Evolutionary conservation across 2,888 invertebrate species (phyloP).

Genomic region (Osmoderma eremita): DNA sequence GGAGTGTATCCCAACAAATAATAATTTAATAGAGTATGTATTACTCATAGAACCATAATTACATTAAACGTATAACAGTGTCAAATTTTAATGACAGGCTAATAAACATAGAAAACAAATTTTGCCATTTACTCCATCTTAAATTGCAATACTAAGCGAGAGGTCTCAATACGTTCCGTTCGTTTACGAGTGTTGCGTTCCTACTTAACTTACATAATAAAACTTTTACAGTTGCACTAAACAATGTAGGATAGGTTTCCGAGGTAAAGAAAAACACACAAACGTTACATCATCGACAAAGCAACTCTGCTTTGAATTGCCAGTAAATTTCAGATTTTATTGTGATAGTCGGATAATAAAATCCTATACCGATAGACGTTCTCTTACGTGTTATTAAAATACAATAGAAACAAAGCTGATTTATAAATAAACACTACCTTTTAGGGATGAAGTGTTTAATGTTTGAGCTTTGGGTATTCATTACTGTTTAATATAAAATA

Average conservation of each 20-base stretch:
- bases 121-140: conserved; percentile 20
- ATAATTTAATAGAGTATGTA: no score
- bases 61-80: not conserved
- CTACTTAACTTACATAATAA: conserved; percentile 27
- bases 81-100: conserved; percentile 12
- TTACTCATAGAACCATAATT: no score
- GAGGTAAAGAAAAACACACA: conserved; percentile 34
- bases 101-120: conserved; percentile 10
- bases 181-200: conserved; percentile 24
- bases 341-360: conserved; percentile 35
- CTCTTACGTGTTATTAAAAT: conserved; percentile 20
- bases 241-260: conserved; percentile 30
- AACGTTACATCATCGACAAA: conserved; percentile 35
- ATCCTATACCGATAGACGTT: conserved; percentile 33
- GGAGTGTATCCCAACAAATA: no score
- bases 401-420: conserved; percentile 31
- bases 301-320: conserved; percentile 34
- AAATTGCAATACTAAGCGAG: conserved; percentile 19
- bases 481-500: conserved; percentile 31
- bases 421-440: conserved; percentile 32
- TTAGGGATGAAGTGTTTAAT: conserved; percentile 18
- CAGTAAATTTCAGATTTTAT: conserved; percentile 36
- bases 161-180: conserved; percentile 17
- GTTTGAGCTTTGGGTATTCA: conserved; percentile 27
- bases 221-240: conserved; percentile 35